phyloP scores from a whole-genome alignment of 2,888 invertebrate genomes.

The Camptogramma bilineatum region DNA sequence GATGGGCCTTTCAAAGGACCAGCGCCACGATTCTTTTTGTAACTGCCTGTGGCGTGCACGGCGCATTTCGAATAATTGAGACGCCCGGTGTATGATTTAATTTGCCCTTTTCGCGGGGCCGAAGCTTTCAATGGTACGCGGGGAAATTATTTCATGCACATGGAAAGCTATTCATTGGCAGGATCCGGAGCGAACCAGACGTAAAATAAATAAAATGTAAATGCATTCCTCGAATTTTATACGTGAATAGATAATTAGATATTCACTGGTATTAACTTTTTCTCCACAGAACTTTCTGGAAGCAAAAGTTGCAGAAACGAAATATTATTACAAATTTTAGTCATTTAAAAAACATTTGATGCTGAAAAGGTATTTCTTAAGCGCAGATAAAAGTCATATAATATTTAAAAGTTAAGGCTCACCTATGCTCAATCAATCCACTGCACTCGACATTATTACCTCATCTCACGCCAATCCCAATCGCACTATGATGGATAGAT shows the following conservation, averaged over 20 bases:
- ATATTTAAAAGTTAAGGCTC: not conserved
- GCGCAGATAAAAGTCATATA: not conserved
- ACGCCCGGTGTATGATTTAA: slow-evolving; percentile 80
- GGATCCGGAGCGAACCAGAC: slow-evolving; percentile 43
- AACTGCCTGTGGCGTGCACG: slow-evolving; percentile 70
- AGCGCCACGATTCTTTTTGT: slow-evolving; percentile 78
- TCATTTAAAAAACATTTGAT: not conserved
- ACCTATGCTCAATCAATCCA: slow-evolving; percentile 5
- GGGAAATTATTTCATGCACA: slow-evolving; percentile 55
- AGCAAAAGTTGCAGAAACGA: not conserved
- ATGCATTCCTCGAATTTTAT: slow-evolving; percentile 24
- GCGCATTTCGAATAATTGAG: slow-evolving; percentile 81
- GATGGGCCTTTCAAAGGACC: slow-evolving; percentile 82
- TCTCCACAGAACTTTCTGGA: not conserved
- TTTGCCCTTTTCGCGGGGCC: slow-evolving; percentile 75
- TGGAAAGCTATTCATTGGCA: slow-evolving; percentile 50
- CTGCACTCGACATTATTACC: slow-evolving; percentile 20
- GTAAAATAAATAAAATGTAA: slow-evolving; percentile 27
- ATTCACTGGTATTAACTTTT: not conserved
- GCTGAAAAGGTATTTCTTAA: too few species aligned
- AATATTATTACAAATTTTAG: not conserved
- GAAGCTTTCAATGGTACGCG: slow-evolving; percentile 61
- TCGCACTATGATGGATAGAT: slow-evolving; percentile 56
- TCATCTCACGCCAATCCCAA: slow-evolving; percentile 24
- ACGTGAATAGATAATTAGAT: slow-evolving; percentile 9